phyloP scores from a whole-genome alignment of 2,113 vertebrate species.

The Etia nguti region DNA sequence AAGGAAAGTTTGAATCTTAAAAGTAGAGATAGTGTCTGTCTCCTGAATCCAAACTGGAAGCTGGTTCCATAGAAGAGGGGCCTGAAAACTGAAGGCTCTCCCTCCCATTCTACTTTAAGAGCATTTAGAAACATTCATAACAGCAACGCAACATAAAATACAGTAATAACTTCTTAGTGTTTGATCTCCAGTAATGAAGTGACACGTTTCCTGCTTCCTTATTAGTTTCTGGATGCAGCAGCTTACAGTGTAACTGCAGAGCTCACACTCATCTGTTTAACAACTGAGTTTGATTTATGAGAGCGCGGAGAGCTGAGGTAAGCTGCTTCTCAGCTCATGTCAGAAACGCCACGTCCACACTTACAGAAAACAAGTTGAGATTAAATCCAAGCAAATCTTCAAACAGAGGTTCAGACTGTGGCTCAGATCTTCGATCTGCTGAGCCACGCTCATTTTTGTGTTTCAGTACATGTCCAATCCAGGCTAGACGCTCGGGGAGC shows the following conservation, averaged over 20 bases:
- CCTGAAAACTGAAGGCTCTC: not conserved
- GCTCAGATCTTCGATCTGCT: not conserved
- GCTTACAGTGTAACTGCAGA: not conserved
- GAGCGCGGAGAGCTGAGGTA: not conserved
- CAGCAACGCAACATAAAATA: fast-evolving
- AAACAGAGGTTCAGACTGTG: not conserved
- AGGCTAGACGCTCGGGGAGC: not conserved
- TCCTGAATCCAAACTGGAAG: not conserved
- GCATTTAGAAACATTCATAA: not conserved
- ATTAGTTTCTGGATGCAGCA: not conserved
- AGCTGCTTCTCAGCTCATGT: not conserved
- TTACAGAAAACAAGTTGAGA: not conserved
- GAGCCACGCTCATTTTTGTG: not conserved
- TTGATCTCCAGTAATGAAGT: not conserved
- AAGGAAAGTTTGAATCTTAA: not conserved
- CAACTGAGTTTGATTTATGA: not conserved
- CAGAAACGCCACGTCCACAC: not conserved
- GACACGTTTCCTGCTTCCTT: not conserved
- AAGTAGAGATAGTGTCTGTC: not conserved
- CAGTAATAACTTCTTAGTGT: fast-evolving
- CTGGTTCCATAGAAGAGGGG: not conserved
- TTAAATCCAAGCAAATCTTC: not conserved
- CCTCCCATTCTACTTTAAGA: not conserved
- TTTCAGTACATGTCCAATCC: not conserved
- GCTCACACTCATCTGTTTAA: not conserved